These are phyloP conservation scores for Drosophila prosaltans DNA, from an alignment of 1,140 invertebrate species.

Conservation along the genomic window DNA sequence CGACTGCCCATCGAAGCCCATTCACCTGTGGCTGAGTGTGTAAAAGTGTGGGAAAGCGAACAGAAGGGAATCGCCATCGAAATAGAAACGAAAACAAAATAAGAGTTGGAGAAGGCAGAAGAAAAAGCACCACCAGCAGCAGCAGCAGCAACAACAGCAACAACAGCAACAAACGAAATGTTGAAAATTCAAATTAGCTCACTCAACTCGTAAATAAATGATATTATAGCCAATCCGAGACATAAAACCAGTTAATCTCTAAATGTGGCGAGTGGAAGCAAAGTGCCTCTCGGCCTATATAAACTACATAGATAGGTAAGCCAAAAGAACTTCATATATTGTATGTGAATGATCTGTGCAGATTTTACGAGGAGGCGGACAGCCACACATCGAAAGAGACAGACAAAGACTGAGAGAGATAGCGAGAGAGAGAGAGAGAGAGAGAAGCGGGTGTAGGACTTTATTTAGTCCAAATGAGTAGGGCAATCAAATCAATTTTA, in stretches of 20 bases:
- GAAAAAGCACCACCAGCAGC: slow-evolving; percentile 36
- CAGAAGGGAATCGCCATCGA: slow-evolving; percentile 5
- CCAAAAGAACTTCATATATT: no score
- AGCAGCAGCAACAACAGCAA: slow-evolving; percentile 15
- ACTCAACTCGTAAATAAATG: slow-evolving; percentile 80
- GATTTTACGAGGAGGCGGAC: slow-evolving; percentile 15
- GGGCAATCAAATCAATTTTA: slow-evolving; percentile 63
- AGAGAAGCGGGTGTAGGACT: slow-evolving; percentile 13
- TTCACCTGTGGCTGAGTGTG: slow-evolving; percentile 58
- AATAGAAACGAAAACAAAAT: slow-evolving; percentile 53
- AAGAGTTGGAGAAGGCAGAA: no score
- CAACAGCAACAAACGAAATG: slow-evolving; percentile 68
- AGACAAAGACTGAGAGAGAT: not conserved
- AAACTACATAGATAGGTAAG: no score
- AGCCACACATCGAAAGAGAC: not conserved
- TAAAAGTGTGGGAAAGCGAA: slow-evolving; percentile 81
- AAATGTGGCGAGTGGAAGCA: slow-evolving; percentile 62
- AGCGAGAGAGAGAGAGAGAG: not conserved
- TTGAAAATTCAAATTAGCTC: slow-evolving; percentile 82
- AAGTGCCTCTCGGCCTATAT: slow-evolving; percentile 5
- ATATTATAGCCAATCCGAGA: slow-evolving; percentile 80
- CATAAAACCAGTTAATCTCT: slow-evolving; percentile 83
- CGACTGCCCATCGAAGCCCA: slow-evolving; percentile 49
- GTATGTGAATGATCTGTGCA: slow-evolving; percentile 5
- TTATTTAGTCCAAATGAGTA: slow-evolving; percentile 6